A percentile compares a stretch with the other conserved stretches of the same genome.
phyloP scores from a whole-genome alignment of 2,113 vertebrate species.

The Brachypteracias leptosomus region DNA sequence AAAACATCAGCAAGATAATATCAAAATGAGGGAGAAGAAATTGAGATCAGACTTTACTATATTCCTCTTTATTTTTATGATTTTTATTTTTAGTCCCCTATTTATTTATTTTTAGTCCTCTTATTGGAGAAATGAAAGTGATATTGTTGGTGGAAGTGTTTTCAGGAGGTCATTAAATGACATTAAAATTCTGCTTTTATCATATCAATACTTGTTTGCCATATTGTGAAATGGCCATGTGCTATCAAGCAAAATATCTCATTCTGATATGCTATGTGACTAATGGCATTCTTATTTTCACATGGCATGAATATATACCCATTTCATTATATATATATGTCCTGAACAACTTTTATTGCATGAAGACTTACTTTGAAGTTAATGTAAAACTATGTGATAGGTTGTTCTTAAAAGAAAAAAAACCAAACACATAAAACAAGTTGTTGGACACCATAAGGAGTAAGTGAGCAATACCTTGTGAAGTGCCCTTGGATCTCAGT shows the following conservation, averaged over 20 bases:
- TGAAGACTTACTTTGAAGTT: conserved; percentile 14
- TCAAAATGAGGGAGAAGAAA: not conserved
- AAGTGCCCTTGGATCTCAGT: conserved; percentile 36
- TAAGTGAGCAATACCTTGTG: not conserved
- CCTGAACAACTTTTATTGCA: not conserved
- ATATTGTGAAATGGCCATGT: not conserved
- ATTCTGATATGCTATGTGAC: not conserved
- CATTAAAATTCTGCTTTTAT: not conserved
- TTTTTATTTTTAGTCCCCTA: not conserved
- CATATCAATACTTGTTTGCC: not conserved
- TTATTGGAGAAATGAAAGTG: not conserved
- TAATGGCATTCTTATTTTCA: not conserved
- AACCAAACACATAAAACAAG: not conserved
- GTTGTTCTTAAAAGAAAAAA: not conserved
- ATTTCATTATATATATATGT: not conserved
- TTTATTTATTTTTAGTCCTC: too few species aligned
- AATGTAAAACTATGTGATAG: not conserved
- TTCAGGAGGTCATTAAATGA: not conserved
- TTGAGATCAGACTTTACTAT: not conserved
- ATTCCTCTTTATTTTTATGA: not conserved
- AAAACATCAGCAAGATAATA: not conserved
- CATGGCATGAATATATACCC: not conserved
- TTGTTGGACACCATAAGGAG: not conserved
- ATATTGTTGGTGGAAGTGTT: not conserved
- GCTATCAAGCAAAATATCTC: not conserved